phyloP scores from a whole-genome alignment of 2,888 invertebrate species.

The Trissonchulus latispiculum region DNA sequence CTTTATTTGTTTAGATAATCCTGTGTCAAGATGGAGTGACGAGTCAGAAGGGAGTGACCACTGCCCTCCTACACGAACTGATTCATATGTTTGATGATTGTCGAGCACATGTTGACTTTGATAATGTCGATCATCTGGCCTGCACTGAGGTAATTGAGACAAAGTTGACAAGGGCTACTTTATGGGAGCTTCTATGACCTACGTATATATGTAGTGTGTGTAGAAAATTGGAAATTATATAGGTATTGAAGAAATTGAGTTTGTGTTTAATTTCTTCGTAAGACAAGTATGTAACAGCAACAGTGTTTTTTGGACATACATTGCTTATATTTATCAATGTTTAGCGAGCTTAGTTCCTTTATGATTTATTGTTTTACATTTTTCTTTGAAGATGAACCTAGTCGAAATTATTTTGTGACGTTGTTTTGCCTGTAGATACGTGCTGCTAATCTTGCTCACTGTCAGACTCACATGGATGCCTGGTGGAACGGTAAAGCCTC shows the following conservation, averaged over 20 bases:
- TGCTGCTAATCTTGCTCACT: conserved; percentile 4
- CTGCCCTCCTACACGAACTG: conserved; percentile 20
- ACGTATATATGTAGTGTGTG: too few species aligned
- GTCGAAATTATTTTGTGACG: too few species aligned
- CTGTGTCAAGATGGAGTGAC: too few species aligned
- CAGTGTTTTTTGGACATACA: too few species aligned
- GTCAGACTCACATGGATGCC: background rate
- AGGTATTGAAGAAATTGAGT: background rate
- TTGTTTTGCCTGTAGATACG: background rate
- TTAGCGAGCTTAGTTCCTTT: too few species aligned
- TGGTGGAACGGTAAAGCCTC: background rate
- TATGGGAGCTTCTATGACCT: background rate
- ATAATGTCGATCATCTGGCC: conserved; percentile 21
- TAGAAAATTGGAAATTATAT: background rate
- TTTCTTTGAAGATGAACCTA: too few species aligned
- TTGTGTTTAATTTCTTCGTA: too few species aligned
- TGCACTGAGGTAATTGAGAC: conserved; percentile 25
- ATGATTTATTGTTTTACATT: too few species aligned
- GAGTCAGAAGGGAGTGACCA: conserved; percentile 3
- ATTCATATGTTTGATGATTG: conserved; percentile 23
- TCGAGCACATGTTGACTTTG: conserved; percentile 19
- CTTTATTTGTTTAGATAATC: too few species aligned
- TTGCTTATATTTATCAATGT: too few species aligned
- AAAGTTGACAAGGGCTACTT: background rate
- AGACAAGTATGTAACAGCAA: too few species aligned